Evolutionary conservation across 2,113 vertebrate species (phyloP), one percentile per base, ranked within the genome.

Genomic region (Oreochromis tanganicae): DNA sequence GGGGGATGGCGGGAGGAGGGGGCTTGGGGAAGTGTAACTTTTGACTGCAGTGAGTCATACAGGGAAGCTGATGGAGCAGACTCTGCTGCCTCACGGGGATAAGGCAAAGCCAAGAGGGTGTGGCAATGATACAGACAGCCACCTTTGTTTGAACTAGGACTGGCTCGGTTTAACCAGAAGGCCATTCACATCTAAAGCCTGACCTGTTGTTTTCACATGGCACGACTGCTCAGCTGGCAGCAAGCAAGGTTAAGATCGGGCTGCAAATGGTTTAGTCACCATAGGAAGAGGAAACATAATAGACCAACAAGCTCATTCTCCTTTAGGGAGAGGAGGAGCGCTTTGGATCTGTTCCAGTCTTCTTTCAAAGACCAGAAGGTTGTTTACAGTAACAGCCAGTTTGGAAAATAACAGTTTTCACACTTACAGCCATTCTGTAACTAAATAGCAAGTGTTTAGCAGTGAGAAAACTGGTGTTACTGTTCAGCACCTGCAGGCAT

Each of bases 81-180:
- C 88, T 75, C n/a, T 5, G 21, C 19, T 83, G 85, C 57, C 85
- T 88, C 81, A 54, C 14, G 52, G 81, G 93, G 82, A 90, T 84
- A 90, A 93, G 86, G 54, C 82, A 61, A 84, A 91, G 85, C 79
- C 84, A 83, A 86, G 87, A 95, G 93, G 94, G 95, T 92, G 95
- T 89, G 94, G 89, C 89, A 3, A 68, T n/a, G 82, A 92, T 81
- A 84, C 83, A 92, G 90, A 85, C 86, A 87, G 87, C 87, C 92
- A 89, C 88, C 92, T 93, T 94, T 95, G 92, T 95, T 96, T 95
- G 93, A 94, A 90, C 89, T 93, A 91, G 88, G 81, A 91, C 91
- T 68, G 66, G 87, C 89, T 94, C 81, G 75, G 87, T 91, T 91
- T 84, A 92, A 93, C 87, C 84, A 93, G 83, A 66, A 85, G 92